Evolutionary conservation across 2,113 vertebrate genomes (phyloP), one percentile per base, ranked within the genome.

Genomic region (Rallus limicola): DNA sequence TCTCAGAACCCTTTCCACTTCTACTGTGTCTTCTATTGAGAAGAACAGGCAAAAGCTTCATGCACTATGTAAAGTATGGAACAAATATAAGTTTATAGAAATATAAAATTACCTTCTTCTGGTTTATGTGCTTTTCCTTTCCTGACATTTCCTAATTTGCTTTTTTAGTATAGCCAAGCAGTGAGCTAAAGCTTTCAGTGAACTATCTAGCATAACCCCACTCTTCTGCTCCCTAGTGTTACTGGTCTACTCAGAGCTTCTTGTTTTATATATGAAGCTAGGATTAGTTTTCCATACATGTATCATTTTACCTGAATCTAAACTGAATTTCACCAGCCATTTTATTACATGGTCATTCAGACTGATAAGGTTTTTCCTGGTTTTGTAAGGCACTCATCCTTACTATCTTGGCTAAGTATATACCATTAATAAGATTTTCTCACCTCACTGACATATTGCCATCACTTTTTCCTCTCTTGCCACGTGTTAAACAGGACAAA

Each of bases 261-360:
- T 93, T 96, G 87, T 93, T 94, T 96, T 85, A 89, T 87, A 87
- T 67, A 91, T 96, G 96, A 95, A 95, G 70, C 53, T 42, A 68
- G 87, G 84, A 76, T 90, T 94, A 42, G 84, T 70, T 94, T 97
- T 89, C 92, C 33, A 68, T 82, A 82, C 2, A 0, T 93, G 78
- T 93, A 94, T 94, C 29, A 0, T 84, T 97, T 94, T 94, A 93
- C 92, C 4, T 90, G 29, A 85, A 82, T 91, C 74, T 85, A 56
- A 87, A 92, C 71, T 91, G 78, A 52, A 63, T 85, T 82, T 95
- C 85, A 52, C 53, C 6, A 56, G 53, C 82, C 56, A 18, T 89
- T 96, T 96, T 94, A 82, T 75, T 85, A 81, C 29, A 74, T 69
- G 42, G 38, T 93, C 29, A 17, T 52, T 78, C 56, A 63, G 72